A percentile compares a stretch with the other conserved stretches of the same genome.
phyloP scores from a whole-genome alignment of 2,113 vertebrate genomes.

The Pleuronectes platessa region DNA sequence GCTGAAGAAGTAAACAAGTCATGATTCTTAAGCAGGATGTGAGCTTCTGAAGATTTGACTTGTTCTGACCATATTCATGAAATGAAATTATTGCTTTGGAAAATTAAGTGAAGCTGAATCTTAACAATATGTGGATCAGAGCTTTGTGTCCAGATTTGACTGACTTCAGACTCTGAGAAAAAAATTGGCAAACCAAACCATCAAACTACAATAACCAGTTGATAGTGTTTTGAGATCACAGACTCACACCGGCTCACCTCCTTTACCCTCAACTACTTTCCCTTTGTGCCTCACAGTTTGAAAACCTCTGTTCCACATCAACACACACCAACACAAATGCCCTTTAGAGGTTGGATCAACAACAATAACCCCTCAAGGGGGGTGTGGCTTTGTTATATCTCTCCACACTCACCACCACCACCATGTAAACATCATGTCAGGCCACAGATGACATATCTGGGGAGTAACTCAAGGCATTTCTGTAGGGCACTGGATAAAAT shows the following conservation, averaged over 20 bases:
- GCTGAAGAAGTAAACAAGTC: background rate
- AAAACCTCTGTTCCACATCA: background rate
- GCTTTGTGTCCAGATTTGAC: background rate
- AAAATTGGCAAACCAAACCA: background rate
- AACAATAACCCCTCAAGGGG: background rate
- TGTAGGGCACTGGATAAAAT: constrained; percentile 24
- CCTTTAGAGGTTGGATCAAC: background rate
- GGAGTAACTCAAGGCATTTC: constrained; percentile 24
- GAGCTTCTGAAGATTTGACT: no score
- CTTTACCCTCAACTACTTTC: background rate
- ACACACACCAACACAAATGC: constrained; percentile 1
- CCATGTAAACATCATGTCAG: constrained; percentile 23
- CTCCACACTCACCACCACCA: background rate
- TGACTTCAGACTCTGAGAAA: no score
- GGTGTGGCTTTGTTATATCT: no score
- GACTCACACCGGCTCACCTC: background rate
- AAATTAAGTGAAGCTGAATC: no score
- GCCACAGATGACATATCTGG: constrained; percentile 13
- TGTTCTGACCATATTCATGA: background rate
- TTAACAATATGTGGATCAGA: background rate
- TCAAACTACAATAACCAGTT: background rate
- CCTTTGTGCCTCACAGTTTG: background rate
- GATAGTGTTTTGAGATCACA: background rate
- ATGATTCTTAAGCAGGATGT: no score
- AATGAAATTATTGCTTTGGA: no score